Conservation (phyloP, 1,140 invertebrate genomes). For the Manduca sexta region DNA sequence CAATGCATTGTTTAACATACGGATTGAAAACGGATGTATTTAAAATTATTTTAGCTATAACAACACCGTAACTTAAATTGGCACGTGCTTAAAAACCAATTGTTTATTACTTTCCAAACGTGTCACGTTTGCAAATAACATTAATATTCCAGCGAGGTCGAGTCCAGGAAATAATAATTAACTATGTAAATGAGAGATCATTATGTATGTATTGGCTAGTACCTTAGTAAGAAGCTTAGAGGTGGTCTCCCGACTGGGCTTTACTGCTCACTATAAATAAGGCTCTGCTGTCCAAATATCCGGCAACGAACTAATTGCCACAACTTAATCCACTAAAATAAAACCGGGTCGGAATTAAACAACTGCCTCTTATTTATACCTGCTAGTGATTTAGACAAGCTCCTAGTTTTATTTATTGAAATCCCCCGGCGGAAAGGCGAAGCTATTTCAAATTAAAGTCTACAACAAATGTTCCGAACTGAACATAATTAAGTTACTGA, state of each 20-base stretch:
- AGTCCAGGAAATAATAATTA: slow-evolving; percentile 10
- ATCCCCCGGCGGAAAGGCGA: slow-evolving; percentile 5
- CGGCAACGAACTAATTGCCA: slow-evolving; percentile 39
- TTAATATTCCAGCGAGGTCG: slow-evolving; percentile 5
- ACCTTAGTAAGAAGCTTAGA: slow-evolving; percentile 35
- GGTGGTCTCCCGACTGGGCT: slow-evolving; percentile 27
- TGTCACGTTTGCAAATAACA: neutral
- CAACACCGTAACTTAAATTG: too few relatives aligned
- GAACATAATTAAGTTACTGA: slow-evolving; percentile 1
- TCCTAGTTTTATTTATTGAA: slow-evolving; percentile 13
- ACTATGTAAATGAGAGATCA: slow-evolving; percentile 30
- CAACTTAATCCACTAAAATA: slow-evolving; percentile 43
- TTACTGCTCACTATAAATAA: slow-evolving; percentile 43
- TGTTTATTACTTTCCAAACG: too few relatives aligned
- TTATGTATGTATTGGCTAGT: slow-evolving; percentile 25
- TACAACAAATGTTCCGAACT: slow-evolving; percentile 4
- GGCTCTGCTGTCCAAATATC: slow-evolving; percentile 41
- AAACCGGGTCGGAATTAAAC: slow-evolving; percentile 30
- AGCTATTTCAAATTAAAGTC: slow-evolving; percentile 1
- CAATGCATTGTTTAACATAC: too few relatives aligned
- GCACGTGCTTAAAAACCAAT: too few relatives aligned
- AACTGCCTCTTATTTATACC: slow-evolving; percentile 12
- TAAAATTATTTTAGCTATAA: too few relatives aligned
- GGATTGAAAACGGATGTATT: too few relatives aligned
- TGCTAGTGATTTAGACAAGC: slow-evolving; percentile 18